Conservation (phyloP, 2,888 invertebrate species). For the Chalcosyrphus nemorum region DNA sequence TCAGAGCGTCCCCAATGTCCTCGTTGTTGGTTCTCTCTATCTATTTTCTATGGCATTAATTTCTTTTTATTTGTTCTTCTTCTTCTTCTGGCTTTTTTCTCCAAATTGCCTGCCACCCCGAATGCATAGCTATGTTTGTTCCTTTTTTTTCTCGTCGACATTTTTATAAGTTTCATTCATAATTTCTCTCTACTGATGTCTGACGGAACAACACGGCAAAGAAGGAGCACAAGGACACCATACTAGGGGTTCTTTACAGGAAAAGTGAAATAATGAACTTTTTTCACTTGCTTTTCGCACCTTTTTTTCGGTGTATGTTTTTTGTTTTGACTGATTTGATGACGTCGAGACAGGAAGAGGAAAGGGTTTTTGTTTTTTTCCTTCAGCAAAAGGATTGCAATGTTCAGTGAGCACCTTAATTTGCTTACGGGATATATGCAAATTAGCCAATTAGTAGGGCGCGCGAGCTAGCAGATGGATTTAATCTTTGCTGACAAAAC, state of each 20-base stretch:
- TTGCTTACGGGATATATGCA: slow-evolving; percentile 38
- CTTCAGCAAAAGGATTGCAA: neutral
- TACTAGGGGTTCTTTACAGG: neutral
- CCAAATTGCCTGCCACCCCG: slow-evolving; percentile 51
- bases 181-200: slow-evolving; percentile 45
- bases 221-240: slow-evolving; percentile 32
- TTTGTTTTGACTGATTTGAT: slow-evolving; percentile 50
- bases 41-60: slow-evolving; percentile 58
- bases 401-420: slow-evolving; percentile 27
- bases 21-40: slow-evolving; percentile 11
- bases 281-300: slow-evolving; percentile 21
- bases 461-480: slow-evolving; percentile 14
- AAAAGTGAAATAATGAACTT: slow-evolving; percentile 42
- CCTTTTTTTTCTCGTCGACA: slow-evolving; percentile 43
- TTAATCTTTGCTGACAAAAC: slow-evolving; percentile 12
- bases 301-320: slow-evolving; percentile 7
- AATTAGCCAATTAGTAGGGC: slow-evolving; percentile 44
- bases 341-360: slow-evolving; percentile 37
- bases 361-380: slow-evolving; percentile 3
- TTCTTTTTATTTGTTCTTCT: slow-evolving; percentile 43
- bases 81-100: slow-evolving; percentile 18
- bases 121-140: slow-evolving; percentile 23
- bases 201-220: slow-evolving; percentile 42
- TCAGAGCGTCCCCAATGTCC: neutral
- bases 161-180: slow-evolving; percentile 67